These are phyloP conservation scores for Lepidurus couesii DNA, from an alignment of 1,140 invertebrate species.

Conservation along the genomic window DNA sequence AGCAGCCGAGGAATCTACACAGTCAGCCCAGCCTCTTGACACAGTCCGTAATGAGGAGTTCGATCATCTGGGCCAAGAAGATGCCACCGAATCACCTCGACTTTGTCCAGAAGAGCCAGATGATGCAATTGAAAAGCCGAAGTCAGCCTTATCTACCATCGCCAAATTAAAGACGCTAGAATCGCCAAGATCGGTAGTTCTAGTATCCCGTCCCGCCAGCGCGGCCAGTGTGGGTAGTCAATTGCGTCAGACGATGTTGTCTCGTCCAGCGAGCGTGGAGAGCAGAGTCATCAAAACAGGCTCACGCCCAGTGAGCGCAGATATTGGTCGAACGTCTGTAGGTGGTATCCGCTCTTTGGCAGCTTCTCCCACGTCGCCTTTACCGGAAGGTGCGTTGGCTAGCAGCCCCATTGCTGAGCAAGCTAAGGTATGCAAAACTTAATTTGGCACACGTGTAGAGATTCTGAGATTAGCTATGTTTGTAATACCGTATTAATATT, in stretches of 20 bases:
- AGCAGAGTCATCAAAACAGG: neutral
- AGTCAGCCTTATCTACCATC: neutral
- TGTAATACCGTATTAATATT: neutral
- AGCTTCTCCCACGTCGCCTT: neutral
- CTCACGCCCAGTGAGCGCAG: neutral
- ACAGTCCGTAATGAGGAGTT: neutral
- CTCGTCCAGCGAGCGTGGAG: neutral
- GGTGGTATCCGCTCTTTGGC: neutral
- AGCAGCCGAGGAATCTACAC: neutral
- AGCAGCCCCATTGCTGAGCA: neutral
- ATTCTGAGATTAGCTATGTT: too few species aligned
- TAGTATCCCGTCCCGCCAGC: constrained; percentile 3
- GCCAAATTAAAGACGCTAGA: neutral
- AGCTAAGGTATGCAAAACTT: neutral
- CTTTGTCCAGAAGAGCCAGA: neutral
- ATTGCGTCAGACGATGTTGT: neutral
- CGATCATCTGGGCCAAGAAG: neutral
- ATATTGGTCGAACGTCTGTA: neutral
- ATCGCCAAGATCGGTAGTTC: neutral
- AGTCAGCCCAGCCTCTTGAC: neutral
- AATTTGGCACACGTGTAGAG: neutral
- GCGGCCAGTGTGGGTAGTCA: neutral
- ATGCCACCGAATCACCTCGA: neutral
- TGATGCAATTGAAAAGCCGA: neutral
- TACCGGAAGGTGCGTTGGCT: neutral